phyloP scores from a whole-genome alignment of 1,140 invertebrate species.

The Leptopilina boulardi region DNA sequence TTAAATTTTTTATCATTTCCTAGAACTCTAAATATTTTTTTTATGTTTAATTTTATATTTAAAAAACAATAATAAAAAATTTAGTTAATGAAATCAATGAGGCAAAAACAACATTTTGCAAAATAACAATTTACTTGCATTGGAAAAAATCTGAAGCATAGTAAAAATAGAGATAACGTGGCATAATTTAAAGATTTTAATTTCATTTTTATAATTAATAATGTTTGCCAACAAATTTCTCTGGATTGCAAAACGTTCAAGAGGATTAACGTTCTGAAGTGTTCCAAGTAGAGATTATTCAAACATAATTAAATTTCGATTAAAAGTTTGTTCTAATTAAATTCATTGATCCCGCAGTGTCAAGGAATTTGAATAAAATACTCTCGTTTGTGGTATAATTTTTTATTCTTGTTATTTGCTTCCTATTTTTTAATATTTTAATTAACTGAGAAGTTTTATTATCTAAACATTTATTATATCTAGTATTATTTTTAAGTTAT shows the following conservation, averaged over 20 bases:
- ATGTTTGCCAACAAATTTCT: neutral
- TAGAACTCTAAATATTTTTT: neutral
- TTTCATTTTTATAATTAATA: neutral
- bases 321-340: constrained; percentile 13
- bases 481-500: no score
- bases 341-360: neutral
- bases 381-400: neutral
- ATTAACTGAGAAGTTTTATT: no score
- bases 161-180: no score
- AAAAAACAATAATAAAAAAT: no score
- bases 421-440: neutral
- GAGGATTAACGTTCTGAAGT: neutral
- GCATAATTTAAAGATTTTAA: neutral
- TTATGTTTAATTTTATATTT: no score
- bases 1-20: neutral
- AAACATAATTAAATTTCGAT: constrained; percentile 2
- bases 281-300: neutral
- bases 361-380: neutral
- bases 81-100: no score
- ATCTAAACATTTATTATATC: no score
- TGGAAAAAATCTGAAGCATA: no score
- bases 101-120: no score
- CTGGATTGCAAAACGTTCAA: neutral
- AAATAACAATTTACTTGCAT: no score
- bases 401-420: no score